Evolutionary conservation across 2,797 vertebrate genomes (phyloP).

Genomic region (Scolopax bukidnonensis): DNA sequence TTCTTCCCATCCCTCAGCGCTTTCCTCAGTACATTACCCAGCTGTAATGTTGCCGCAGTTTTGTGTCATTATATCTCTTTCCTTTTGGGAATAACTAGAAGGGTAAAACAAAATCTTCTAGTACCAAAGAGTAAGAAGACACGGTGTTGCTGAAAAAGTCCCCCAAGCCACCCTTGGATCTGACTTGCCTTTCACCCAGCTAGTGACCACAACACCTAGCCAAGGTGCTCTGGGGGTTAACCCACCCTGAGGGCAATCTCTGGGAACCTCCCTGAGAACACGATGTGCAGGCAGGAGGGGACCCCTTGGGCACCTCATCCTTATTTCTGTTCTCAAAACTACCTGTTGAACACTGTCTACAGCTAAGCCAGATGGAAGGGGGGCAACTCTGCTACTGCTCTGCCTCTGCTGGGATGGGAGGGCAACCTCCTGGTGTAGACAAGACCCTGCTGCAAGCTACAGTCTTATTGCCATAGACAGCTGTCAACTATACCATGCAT

Average conservation of each 20-base stretch:
- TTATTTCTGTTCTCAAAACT: neutral
- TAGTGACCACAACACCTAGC: rapidly evolving
- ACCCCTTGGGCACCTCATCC: rapidly evolving
- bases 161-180: neutral
- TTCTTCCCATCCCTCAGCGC: neutral
- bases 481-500: rapidly evolving
- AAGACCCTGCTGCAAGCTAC: neutral
- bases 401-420: neutral
- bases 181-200: rapidly evolving
- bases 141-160: neutral
- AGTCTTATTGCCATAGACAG: rapidly evolving
- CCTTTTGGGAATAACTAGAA: neutral
- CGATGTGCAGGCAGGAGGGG: neutral
- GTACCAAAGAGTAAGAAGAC: neutral
- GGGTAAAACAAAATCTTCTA: neutral
- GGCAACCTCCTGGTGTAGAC: neutral
- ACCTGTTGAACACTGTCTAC: neutral
- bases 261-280: neutral
- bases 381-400: too few relatives aligned
- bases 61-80: neutral
- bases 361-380: neutral
- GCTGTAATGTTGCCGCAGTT: neutral
- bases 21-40: constrained; percentile 15
- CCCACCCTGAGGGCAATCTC: rapidly evolving
- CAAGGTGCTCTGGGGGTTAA: neutral